Evolutionary conservation across 2,888 invertebrate genomes (phyloP).

Genomic region (Hemaris fuciformis): DNA sequence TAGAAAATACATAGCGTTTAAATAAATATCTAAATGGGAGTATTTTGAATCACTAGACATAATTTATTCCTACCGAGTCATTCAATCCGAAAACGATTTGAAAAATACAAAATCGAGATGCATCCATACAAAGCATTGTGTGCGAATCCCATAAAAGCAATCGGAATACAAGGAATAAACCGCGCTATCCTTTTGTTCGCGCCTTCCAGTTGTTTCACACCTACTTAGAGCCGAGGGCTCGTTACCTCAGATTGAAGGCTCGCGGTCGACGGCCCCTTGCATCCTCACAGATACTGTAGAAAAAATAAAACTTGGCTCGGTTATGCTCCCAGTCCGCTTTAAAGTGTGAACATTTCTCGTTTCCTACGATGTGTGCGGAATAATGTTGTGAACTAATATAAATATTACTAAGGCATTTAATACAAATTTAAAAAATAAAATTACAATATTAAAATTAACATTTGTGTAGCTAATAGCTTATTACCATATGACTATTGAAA

Average conservation of each 20-base stretch:
- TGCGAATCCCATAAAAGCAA: constrained; percentile 20
- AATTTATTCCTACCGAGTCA: background rate
- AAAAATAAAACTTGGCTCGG: constrained; percentile 36
- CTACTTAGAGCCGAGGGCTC: constrained; percentile 67
- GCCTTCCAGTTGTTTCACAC: constrained; percentile 68
- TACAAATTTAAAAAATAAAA: background rate
- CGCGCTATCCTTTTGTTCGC: constrained; percentile 60
- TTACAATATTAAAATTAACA: no score
- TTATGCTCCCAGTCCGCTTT: constrained; percentile 27
- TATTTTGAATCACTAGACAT: background rate
- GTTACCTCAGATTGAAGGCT: constrained; percentile 74
- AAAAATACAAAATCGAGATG: constrained; percentile 15
- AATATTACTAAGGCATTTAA: background rate
- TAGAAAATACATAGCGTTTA: background rate
- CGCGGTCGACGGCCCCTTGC: constrained; percentile 66
- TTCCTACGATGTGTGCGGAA: constrained; percentile 18
- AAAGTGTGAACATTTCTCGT: constrained; percentile 26
- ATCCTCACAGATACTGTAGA: constrained; percentile 49
- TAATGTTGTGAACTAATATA: background rate
- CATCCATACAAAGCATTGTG: constrained; percentile 20
- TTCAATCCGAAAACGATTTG: constrained; percentile 1
- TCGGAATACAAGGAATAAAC: constrained; percentile 34
- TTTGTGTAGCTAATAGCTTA: no score
- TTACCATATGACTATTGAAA: no score
- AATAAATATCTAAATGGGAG: background rate